Evolutionary conservation across 2,888 invertebrate genomes (phyloP), one percentile per base, ranked within the genome.

Genomic region (Clunio marinus): DNA sequence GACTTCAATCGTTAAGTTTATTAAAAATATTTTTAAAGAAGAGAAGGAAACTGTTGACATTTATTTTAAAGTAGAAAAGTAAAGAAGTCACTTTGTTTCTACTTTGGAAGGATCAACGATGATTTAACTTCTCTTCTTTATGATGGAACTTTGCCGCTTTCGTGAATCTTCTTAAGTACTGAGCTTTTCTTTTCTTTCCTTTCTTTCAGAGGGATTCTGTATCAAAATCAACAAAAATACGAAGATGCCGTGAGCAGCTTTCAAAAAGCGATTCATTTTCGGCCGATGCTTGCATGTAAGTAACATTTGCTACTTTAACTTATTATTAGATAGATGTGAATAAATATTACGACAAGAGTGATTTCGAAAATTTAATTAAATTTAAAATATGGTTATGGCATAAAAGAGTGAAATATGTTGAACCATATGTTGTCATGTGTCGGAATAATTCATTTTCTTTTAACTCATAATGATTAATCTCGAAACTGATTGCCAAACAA

Each of bases 271-370:
- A 93, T 96, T 77, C 89, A 91, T 80, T 96, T 89, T 81, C 84
- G 96, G 79, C 95, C 96, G 72, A 90, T 92, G 75, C 85, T 96
- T 80, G 94, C 95, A 77, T 84, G 96, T 96, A 84, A 91, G 92
- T 89, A 71, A 25, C 13, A 17, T 25, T 51, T 13, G 20, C 51
- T 5, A 22, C 51, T 51, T 22, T 17, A 8, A 17, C 20, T 22
- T 51, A 5, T 32, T 2, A n/a, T n/a, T n/a, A n/a, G n/a, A n/a
- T n/a, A n/a, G n/a, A n/a, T n/a, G n/a, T n/a, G n/a, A n/a, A n/a
- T n/a, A n/a, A n/a, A n/a, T n/a, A n/a, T n/a, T n/a, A n/a, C n/a
- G n/a, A n/a, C n/a, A n/a, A n/a, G n/a, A n/a, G 51, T 17, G 4
- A 22, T 22, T 17, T 22, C 2, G 41, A 2, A 41, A 41, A 41